Evolutionary conservation across 2,797 vertebrate genomes (phyloP).

Genomic region (Sarcoramphus papa): DNA sequence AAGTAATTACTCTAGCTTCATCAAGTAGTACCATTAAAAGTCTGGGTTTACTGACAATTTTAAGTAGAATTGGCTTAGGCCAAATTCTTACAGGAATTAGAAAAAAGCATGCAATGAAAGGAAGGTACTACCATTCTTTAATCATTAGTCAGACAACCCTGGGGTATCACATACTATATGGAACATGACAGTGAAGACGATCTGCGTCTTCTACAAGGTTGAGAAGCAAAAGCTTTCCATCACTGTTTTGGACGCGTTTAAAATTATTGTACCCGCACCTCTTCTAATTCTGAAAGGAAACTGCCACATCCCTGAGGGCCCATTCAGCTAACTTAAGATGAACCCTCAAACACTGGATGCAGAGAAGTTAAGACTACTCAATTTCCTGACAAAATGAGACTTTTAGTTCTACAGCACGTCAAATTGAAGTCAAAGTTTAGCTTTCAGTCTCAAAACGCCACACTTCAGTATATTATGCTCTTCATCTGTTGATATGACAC

Average conservation of each 20-base stretch:
- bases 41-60: background rate
- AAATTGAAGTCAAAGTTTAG: background rate
- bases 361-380: background rate
- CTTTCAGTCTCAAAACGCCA: background rate
- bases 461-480: background rate
- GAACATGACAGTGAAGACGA: background rate
- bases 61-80: background rate
- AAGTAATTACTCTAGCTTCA: background rate
- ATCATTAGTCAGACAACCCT: background rate
- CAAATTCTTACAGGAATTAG: background rate
- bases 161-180: too few species aligned
- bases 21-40: fast-evolving
- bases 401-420: background rate
- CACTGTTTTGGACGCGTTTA: background rate
- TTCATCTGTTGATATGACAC: background rate
- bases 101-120: background rate
- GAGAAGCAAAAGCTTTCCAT: background rate
- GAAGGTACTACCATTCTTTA: background rate
- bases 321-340: fast-evolving
- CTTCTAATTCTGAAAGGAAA: background rate
- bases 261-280: background rate
- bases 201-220: background rate
- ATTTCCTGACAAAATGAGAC: background rate
- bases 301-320: background rate
- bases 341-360: background rate